Percentiles rank a stretch among this genome's conserved stretches.
phyloP scores from a whole-genome alignment of 2,888 invertebrate genomes.

The Pandemis heparana region DNA sequence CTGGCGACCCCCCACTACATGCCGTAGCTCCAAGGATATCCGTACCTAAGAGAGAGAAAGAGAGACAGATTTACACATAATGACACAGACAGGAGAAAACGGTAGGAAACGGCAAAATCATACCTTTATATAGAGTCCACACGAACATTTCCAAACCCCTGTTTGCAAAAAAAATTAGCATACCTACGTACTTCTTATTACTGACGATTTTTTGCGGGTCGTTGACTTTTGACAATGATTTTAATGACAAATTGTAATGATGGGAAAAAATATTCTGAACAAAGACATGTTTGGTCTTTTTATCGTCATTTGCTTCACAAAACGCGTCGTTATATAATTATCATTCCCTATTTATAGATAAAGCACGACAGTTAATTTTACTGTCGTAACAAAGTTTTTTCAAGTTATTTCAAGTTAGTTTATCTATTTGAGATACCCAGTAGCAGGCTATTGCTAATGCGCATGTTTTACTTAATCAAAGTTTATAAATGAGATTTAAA shows the following conservation, averaged over 20 bases:
- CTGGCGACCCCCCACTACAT: too few species aligned
- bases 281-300: neutral
- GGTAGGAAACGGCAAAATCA: too few species aligned
- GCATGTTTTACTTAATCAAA: neutral
- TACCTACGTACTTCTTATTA: neutral
- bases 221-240: neutral
- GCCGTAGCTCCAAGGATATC: too few species aligned
- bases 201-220: neutral
- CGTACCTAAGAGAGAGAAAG: too few species aligned
- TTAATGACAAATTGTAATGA: neutral
- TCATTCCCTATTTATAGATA: conserved; percentile 28
- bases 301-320: conserved; percentile 1
- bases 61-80: too few species aligned
- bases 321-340: conserved; percentile 6
- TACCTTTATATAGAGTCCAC: neutral
- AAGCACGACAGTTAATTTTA: conserved; percentile 29
- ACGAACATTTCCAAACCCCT: neutral
- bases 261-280: conserved; percentile 1
- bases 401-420: conserved; percentile 18
- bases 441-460: neutral
- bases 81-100: too few species aligned
- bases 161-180: neutral
- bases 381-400: conserved; percentile 9
- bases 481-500: too few species aligned
- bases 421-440: neutral